Conservation (phyloP, 1,140 invertebrate genomes). For the Fopius arisanus region DNA sequence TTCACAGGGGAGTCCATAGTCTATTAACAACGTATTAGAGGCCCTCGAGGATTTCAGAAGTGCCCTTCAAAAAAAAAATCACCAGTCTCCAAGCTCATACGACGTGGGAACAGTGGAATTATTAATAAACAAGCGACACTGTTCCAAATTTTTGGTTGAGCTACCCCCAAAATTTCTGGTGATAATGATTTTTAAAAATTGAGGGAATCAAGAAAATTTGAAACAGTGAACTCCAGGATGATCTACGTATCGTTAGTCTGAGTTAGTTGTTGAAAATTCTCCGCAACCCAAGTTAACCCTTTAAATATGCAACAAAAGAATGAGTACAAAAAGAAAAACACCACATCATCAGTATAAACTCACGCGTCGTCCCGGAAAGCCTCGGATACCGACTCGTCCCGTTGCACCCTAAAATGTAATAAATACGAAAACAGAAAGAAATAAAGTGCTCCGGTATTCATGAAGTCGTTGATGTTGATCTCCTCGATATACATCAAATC, state of each 20-base stretch:
- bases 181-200: too few species aligned
- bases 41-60: too few species aligned
- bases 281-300: slow-evolving; percentile 9
- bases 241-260: slow-evolving; percentile 28
- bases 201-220: too few species aligned
- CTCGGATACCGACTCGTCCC: slow-evolving; percentile 58
- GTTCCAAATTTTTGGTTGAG: too few species aligned
- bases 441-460: not conserved
- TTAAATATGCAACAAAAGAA: too few species aligned
- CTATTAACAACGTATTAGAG: not conserved
- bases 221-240: not conserved
- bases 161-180: too few species aligned
- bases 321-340: not conserved
- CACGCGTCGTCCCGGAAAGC: slow-evolving; percentile 53
- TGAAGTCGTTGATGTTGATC: slow-evolving; percentile 22
- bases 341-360: slow-evolving; percentile 36
- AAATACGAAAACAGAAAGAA: slow-evolving; percentile 28
- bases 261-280: not conserved
- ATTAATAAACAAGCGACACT: too few species aligned
- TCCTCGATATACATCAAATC: not conserved
- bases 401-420: slow-evolving; percentile 55
- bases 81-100: too few species aligned
- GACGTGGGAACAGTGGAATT: too few species aligned
- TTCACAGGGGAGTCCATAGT: not conserved
- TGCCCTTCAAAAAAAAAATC: too few species aligned